phyloP scores from a whole-genome alignment of 2,888 invertebrate genomes.

The Parasteatoda lunata region DNA sequence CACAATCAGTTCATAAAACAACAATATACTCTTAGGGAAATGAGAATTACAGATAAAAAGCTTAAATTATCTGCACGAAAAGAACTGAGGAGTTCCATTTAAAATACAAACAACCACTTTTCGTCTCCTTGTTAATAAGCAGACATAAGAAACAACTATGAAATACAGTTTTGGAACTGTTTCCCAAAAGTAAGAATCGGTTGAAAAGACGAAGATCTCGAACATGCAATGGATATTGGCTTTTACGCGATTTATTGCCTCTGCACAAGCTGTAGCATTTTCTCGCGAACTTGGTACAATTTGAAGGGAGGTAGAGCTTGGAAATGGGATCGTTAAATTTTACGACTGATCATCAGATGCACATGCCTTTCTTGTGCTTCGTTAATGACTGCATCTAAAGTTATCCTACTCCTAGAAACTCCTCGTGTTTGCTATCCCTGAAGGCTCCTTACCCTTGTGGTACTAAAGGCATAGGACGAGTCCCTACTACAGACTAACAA shows the following conservation, averaged over 20 bases:
- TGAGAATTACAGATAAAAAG: too few relatives aligned
- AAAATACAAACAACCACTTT: too few relatives aligned
- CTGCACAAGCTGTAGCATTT: conserved; percentile 36
- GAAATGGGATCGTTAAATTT: conserved; percentile 64
- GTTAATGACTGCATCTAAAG: conserved; percentile 59
- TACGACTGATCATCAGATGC: conserved; percentile 62
- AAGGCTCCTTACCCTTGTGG: conserved; percentile 36
- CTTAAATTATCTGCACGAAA: too few relatives aligned
- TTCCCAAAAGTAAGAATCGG: background rate
- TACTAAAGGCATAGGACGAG: conserved; percentile 32
- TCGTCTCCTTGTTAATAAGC: too few relatives aligned
- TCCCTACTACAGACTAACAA: conserved; percentile 44
- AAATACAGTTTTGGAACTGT: background rate
- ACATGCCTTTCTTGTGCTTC: conserved; percentile 55
- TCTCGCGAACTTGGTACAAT: conserved; percentile 54
- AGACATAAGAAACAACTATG: too few relatives aligned
- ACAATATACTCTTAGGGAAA: too few relatives aligned
- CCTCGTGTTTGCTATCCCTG: conserved; percentile 29
- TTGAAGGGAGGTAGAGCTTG: conserved; percentile 42
- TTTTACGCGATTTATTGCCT: conserved; percentile 57
- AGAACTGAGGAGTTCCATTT: too few relatives aligned
- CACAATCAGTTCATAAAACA: too few relatives aligned
- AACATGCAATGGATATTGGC: conserved; percentile 45
- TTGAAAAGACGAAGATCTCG: conserved; percentile 12
- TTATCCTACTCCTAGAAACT: conserved; percentile 42